Conservation (phyloP, 2,888 invertebrate species). For the Ellobium chinense region DNA sequence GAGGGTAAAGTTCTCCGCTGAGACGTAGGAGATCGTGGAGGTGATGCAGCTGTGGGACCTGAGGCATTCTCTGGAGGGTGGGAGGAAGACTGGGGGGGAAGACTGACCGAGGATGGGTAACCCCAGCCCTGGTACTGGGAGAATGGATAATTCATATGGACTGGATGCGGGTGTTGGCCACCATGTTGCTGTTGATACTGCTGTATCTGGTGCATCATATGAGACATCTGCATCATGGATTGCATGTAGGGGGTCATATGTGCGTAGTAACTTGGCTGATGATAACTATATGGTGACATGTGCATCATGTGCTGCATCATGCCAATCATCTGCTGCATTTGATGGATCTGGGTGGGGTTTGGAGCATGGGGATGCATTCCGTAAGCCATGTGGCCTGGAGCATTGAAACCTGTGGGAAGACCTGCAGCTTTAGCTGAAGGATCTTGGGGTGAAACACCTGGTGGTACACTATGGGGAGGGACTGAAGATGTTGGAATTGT, state of each 20-base stretch:
- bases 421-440: neutral
- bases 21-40: conserved; percentile 68
- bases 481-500: neutral
- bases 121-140: conserved; percentile 36
- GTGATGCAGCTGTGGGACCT: conserved; percentile 46
- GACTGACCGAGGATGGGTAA: conserved; percentile 30
- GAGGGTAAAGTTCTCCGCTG: conserved; percentile 54
- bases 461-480: neutral
- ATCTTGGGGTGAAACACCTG: conserved; percentile 6
- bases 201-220: conserved; percentile 56
- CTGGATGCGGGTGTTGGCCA: conserved; percentile 46
- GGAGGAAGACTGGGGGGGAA: conserved; percentile 42
- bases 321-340: conserved; percentile 40
- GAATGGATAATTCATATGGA: conserved; percentile 35
- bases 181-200: conserved; percentile 46
- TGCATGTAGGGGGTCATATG: conserved; percentile 46
- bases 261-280: conserved; percentile 47
- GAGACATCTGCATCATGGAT: conserved; percentile 51
- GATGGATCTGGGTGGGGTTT: conserved; percentile 41
- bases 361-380: conserved; percentile 40
- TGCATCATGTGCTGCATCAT: conserved; percentile 46
- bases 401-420: conserved; percentile 10
- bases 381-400: conserved; percentile 15
- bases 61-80: conserved; percentile 21
- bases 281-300: conserved; percentile 40